Base-by-base conservation (phyloP, 2,888 invertebrate species). In the Ptilodon capucinus region DNA sequence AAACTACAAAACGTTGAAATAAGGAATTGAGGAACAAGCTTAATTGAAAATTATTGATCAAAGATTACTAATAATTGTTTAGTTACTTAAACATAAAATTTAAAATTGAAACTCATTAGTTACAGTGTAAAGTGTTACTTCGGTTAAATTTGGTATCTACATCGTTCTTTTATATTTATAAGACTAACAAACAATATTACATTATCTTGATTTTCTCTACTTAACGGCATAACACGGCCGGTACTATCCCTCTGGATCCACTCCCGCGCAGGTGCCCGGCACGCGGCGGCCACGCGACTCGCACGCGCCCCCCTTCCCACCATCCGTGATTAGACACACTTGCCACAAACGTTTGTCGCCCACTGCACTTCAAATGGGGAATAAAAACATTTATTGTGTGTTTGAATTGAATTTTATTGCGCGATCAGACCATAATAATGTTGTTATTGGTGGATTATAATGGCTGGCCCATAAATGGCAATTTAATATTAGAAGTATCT, bases 331-430 rank as follows among this genome's bases (percentile, higher is more conserved):
- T 82, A 69, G 77, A 76, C 72, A 76, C 89, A 88, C 87, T 88
- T 86, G 86, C 84, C 82, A 73, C 84, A 79, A 82, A 76, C 79
- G 74, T 79, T 75, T 76, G 74, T 76, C 74, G 64, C 76, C 66
- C 57, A 55, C 57, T 68, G 64, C 63, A 64, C 68, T 65, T 71
- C 74, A 75, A 78, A 70, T 76, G 68, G 77, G 75, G 75, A 71
- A 78, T 77, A 71, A 76, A 73, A 78, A 78, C 69, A 74, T 57
- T 64, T 56, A 76, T 81, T 80, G 73, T 76, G 51, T 64, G 60
- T 66, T 73, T 70, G 73, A 69, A 73, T 79, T 71, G 67, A 64
- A 51, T 63, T 67, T 70, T 66, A 69, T 66, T 62, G 69, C 69
- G 70, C 74, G 75, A 62, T 68, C 56, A 69, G 64, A 76, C 73